Conservation (phyloP, 2,888 invertebrate species). For the Xanthia togata region DNA sequence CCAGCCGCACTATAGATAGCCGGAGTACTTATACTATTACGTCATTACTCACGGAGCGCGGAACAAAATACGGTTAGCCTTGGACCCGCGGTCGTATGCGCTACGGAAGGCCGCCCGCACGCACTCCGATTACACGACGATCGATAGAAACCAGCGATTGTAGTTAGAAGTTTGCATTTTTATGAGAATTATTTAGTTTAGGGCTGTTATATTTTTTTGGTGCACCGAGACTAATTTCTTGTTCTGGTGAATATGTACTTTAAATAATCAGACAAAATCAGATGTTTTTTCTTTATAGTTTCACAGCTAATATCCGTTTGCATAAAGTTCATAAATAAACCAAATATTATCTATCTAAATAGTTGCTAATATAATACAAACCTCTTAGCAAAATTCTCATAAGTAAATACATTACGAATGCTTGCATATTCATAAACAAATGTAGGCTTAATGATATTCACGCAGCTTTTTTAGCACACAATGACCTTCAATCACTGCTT, state of each 20-base stretch:
- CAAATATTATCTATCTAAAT: conserved; percentile 22
- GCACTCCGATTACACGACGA: conserved; percentile 67
- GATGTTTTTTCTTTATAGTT: neutral
- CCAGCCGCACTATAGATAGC: conserved; percentile 77
- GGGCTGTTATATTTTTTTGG: neutral
- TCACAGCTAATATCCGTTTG: neutral
- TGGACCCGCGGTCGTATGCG: conserved; percentile 83
- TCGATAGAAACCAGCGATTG: conserved; percentile 43
- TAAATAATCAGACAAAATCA: neutral
- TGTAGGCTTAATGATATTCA: conserved; percentile 41
- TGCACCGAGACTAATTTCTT: neutral
- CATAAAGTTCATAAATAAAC: neutral
- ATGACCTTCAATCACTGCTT: conserved; percentile 39
- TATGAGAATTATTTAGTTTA: conserved; percentile 22
- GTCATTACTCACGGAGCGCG: conserved; percentile 86
- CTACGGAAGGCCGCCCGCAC: conserved; percentile 72
- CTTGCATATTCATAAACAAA: conserved; percentile 41
- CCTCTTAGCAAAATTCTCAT: conserved; percentile 14
- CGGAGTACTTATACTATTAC: conserved; percentile 81
- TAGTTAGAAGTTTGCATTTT: conserved; percentile 43
- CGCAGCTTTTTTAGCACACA: conserved; percentile 16
- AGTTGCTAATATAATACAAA: conserved; percentile 20
- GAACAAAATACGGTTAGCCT: conserved; percentile 88
- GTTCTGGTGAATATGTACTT: neutral
- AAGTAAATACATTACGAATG: conserved; percentile 37